These are phyloP conservation scores for Phyllopteryx taeniolatus DNA, from an alignment of 2,113 vertebrate genomes.

Conservation along the genomic window DNA sequence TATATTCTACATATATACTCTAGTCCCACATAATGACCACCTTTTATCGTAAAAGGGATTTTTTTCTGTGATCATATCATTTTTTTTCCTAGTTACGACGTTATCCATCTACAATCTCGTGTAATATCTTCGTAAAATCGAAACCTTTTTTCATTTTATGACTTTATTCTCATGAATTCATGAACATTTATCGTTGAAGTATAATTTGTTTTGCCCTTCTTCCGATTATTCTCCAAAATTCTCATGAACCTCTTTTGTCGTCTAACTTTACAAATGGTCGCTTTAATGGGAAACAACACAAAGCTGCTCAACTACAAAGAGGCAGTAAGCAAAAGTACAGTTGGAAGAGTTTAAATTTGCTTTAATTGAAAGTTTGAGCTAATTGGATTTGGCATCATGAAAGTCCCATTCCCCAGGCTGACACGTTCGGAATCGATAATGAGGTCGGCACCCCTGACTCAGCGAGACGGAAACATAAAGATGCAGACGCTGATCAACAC, in stretches of 20 bases:
- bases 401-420: neutral
- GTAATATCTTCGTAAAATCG: neutral
- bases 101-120: too few relatives aligned
- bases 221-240: neutral
- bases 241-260: neutral
- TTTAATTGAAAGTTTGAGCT: constrained; percentile 5
- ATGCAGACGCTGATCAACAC: constrained; percentile 1
- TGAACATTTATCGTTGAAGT: neutral
- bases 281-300: neutral
- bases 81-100: too few relatives aligned
- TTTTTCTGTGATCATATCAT: too few relatives aligned
- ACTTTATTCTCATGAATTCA: neutral
- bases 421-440: constrained; percentile 25
- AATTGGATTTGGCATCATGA: constrained; percentile 14
- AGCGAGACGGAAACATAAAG: neutral
- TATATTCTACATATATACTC: too few relatives aligned
- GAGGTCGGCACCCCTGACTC: constrained; percentile 9
- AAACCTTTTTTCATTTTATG: neutral
- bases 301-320: neutral
- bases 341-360: neutral
- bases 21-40: too few relatives aligned
- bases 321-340: neutral
- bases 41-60: too few relatives aligned
- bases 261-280: neutral
- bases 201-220: neutral